phyloP scores from a whole-genome alignment of 2,113 vertebrate species.

The Eclectus roratus region DNA sequence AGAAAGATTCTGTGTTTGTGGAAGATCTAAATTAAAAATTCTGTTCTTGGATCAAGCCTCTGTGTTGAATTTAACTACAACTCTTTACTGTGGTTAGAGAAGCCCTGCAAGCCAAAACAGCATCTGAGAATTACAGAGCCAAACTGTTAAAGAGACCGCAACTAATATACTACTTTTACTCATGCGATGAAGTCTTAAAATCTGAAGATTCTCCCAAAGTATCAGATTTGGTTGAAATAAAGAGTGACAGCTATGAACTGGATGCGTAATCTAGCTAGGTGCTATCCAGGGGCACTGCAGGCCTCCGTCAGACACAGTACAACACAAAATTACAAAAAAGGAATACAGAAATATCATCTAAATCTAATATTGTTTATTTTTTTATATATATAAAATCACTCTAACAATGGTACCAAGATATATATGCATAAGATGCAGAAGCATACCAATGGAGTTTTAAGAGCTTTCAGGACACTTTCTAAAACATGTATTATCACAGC shows the following conservation, averaged over 20 bases:
- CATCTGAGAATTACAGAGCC: not conserved
- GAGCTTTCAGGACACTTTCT: not conserved
- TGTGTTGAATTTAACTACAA: not conserved
- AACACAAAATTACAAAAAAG: not conserved
- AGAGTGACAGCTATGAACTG: not conserved
- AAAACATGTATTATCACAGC: not conserved
- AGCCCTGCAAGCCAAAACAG: not conserved
- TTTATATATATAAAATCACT: not conserved
- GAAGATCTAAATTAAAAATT: slow-evolving; percentile 11
- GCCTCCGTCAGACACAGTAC: not conserved
- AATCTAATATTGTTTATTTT: not conserved
- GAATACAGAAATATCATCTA: not conserved
- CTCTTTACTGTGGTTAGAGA: slow-evolving; percentile 3
- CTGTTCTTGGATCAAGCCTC: not conserved
- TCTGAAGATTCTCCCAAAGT: not conserved
- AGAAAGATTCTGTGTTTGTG: not conserved
- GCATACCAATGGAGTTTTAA: not conserved
- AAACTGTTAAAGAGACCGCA: not conserved
- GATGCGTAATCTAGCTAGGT: not conserved
- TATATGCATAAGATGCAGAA: not conserved
- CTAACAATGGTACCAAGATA: not conserved
- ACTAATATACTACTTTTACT: not conserved
- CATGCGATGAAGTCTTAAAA: not conserved
- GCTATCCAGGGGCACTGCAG: not conserved
- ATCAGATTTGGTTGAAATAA: not conserved